These are phyloP conservation scores for Anthoscopus minutus DNA, from an alignment of 2,113 vertebrate genomes.

Conservation along the genomic window DNA sequence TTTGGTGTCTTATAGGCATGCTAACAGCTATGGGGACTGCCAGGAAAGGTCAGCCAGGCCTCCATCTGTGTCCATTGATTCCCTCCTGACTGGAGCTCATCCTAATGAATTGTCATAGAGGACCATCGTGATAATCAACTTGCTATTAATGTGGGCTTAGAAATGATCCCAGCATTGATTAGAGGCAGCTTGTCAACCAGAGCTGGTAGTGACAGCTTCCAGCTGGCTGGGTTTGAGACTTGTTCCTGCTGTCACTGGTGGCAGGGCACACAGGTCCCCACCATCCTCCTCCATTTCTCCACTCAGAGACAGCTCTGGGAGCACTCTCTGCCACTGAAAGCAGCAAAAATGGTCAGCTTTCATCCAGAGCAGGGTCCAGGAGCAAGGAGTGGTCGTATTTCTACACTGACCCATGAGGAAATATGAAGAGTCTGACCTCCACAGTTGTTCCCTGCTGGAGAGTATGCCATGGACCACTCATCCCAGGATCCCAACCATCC, in stretches of 20 bases:
- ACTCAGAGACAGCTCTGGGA: neutral
- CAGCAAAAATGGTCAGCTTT: neutral
- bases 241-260: neutral
- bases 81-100: neutral
- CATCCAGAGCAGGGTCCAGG: neutral
- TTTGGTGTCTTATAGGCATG: neutral
- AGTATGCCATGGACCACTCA: neutral
- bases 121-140: neutral
- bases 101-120: conserved; percentile 27
- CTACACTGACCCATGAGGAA: neutral
- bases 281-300: neutral
- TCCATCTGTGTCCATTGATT: neutral
- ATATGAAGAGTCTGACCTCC: neutral
- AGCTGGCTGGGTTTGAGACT: neutral
- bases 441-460: neutral
- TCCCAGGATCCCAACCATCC: neutral
- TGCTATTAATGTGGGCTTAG: neutral
- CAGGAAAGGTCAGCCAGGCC: neutral
- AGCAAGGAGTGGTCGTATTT: accelerated
- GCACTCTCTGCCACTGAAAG: neutral
- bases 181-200: neutral
- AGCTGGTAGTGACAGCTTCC: neutral
- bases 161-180: neutral
- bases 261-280: neutral
- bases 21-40: neutral